These are phyloP conservation scores for human DNA, from an alignment of 2,113 vertebrate species.

Conservation along the genomic window GRCh38 chr5:84627001-84627500, in stretches of 20 bases:
- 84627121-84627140: background rate
- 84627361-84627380: background rate
- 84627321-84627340: background rate
- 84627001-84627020: background rate
- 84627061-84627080: background rate
- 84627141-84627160: background rate
- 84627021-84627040: background rate
- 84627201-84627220: background rate
- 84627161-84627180: background rate
- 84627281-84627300: background rate
- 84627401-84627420: background rate
- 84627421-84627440: background rate
- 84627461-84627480: background rate
- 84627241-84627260: background rate
- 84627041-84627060: background rate
- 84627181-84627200: background rate
- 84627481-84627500: background rate
- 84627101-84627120: background rate
- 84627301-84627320: background rate
- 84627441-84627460: background rate
- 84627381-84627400: background rate
- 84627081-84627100: background rate
- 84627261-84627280: accelerated
- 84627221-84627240: background rate
- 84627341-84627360: background rate